Evolutionary conservation across 1,140 invertebrate genomes (phyloP).

Genomic region (Sarcophaga bullata): DNA sequence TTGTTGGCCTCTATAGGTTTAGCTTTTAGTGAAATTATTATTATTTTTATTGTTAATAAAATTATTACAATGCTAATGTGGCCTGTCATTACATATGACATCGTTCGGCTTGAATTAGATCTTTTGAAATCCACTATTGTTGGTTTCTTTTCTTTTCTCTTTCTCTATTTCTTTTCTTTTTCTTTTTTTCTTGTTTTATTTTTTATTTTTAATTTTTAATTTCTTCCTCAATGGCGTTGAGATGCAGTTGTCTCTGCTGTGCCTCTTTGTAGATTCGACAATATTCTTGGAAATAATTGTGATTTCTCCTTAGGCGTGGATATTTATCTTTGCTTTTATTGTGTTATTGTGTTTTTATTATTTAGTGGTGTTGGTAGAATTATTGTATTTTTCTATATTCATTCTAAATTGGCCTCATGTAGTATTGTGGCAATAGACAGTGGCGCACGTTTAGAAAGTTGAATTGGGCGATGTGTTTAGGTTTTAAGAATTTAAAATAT

Average conservation of each 20-base stretch:
- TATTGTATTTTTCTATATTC: not conserved
- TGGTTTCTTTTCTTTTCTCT: not conserved
- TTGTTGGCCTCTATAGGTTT: not conserved
- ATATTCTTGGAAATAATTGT: constrained; percentile 39
- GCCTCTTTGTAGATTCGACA: not conserved
- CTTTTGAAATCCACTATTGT: not conserved
- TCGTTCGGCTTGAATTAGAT: not conserved
- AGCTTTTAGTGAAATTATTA: constrained; percentile 24
- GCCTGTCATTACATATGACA: constrained; percentile 28
- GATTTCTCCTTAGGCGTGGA: constrained; percentile 35
- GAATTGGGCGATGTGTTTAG: too few species aligned
- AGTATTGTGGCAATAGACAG: not conserved
- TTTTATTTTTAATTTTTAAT: too few species aligned
- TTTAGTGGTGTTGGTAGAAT: not conserved
- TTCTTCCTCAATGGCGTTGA: not conserved
- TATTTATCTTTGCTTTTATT: constrained; percentile 30
- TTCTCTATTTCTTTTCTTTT: too few species aligned
- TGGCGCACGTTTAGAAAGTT: not conserved
- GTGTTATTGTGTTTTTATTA: not conserved
- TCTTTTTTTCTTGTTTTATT: too few species aligned
- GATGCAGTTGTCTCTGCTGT: not conserved
- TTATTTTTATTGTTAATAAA: constrained; percentile 34
- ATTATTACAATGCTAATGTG: constrained; percentile 26
- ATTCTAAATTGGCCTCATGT: constrained; percentile 36
- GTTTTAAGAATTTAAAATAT: too few species aligned